Base-by-base conservation (phyloP, 92 coral and sea anemone genomes). In the Pocillopora meandrina region DNA sequence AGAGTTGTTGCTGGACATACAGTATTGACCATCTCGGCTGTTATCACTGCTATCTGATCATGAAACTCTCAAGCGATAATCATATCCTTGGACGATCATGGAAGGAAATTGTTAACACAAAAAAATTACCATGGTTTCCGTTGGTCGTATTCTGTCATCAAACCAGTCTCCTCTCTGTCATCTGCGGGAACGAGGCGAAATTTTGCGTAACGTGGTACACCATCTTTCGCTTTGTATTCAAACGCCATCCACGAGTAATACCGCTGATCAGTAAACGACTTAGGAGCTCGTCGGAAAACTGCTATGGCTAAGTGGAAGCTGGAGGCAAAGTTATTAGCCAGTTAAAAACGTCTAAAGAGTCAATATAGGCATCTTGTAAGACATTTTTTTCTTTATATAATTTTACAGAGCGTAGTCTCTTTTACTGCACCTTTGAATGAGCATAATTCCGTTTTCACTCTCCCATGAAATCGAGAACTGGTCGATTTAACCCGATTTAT, bases 131-230 rank as follows among this genome's bases (percentile, higher is more conserved):
- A 93, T 35, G 91, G 82, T 34, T 88, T 88, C 56, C 96, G 77
- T 83, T 93, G 96, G 70, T 93, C 91, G 62, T 75, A 86, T 71
- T 93, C 96, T 42, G 94, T 85, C 71, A 93, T 68, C 56, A 85
- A 52, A 15, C 96, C 96, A 64, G 90, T 90, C 80, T 90, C 92
- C 36, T 72, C 86, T 73, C 86, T 77, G 65, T 78, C 91, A 78
- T 93, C 96, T 9, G 88, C 92, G 12, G 93, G 91, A 26, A 90
- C 66, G 58, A 92, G 80, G 61, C 96, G 94, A 70, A 85, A 93
- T 79, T 90, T 90, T 35, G 91, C 93, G 75, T 93, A 93, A 47
- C 96, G 89, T 2, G 78, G 78, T 19, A 61, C 71, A n/a, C 94
- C 92, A 75, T 93, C 96, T 35, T 90, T 83, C 0, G 94, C 96